Evolutionary conservation across 2,888 invertebrate genomes (phyloP), one percentile per base, ranked within the genome.

Genomic region (Ophion slaviceki): DNA sequence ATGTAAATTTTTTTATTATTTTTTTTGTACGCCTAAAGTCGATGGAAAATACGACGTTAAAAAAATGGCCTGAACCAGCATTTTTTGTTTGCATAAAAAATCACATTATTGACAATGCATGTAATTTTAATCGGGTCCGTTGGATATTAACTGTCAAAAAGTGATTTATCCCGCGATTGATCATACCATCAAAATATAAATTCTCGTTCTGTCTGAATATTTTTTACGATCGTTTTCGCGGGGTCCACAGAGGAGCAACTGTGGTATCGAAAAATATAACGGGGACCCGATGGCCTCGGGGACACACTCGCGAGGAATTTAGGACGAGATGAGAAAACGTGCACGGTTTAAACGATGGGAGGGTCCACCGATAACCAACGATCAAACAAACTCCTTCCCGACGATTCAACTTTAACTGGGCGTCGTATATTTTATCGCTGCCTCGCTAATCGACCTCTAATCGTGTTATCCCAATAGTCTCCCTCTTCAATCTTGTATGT

Each of bases 241-340:
- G 28, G 64, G 70, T 76, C 64, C 59, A 82, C 36, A 11, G 6
- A n/a, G 36, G 77, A 68, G 61, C 40, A 32, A 24, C 36, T 40
- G 62, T 40, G 62, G 72, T 45, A 78, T 70, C 57, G 72, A 68
- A 81, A 72, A 82, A 82, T 72, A 80, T 85, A 85, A 72, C 85
- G 85, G 82, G 76, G 59, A 45, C 71, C 82, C 53, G 57, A 8
- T 71, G 84, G 81, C 64, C 88, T 67, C 75, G 91, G 90, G 68
- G 81, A 80, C 80, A 90, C 87, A 88, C 87, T 89, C 88, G 86
- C 78, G 80, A 87, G 89, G 91, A 91, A 91, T 91, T 91, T 91
- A 90, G 91, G 91, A 91, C 91, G 89, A 59, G 80, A 80, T 67
- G 70, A 57, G 71, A 71, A 82, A 82, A 75, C 79, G 78, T 64